Base-by-base conservation (phyloP, 2,797 vertebrate genomes). In the Holocentrus rufus region DNA sequence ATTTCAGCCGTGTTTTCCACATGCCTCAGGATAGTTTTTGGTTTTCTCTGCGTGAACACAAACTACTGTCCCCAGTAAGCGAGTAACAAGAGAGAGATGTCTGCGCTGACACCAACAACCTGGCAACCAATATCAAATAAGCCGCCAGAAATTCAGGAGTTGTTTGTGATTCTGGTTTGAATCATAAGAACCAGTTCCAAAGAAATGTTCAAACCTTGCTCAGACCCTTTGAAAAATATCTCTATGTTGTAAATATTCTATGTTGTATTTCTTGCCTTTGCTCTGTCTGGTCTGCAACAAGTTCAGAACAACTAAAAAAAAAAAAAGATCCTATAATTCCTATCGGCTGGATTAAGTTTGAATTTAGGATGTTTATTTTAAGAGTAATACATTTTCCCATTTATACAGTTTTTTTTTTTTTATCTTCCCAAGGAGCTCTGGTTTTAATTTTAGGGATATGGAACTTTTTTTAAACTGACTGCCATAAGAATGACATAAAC, bases 1-100 rank as follows among this genome's bases (percentile, higher is more conserved):
- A 10, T 61, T 89, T 89, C 75, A 81, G 87, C 88, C 88, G 83
- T 81, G 74, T 77, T 86, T 84, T 87, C 87, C 70, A 88, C 84
- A 70, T 70, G 83, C 84, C 90, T 77, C 87, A 76, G 87, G 88
- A 89, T 67, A 85, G 60, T 86, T 86, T 74, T 27, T 27, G 25
- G 36, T 79, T 88, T 90, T 90, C 85, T 83, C 81, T 88, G 84
- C 85, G 85, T 76, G 77, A 85, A 72, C 78, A 80, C 79, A 76
- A 82, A 77, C 79, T 80, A 81, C 63, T 76, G 80, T 82, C 66
- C 81, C 79, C 85, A 59, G 23, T 10, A 80, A 27, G 79, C 80
- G 31, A 44, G 50, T 30, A 66, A 49, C 69, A 25, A 20, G 64
- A 82, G 69, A 68, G 49, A 18, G 39, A 42, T 58, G 46, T 65